Conservation (phyloP, 2,888 invertebrate genomes). For the Sphecodes monilicornis region DNA sequence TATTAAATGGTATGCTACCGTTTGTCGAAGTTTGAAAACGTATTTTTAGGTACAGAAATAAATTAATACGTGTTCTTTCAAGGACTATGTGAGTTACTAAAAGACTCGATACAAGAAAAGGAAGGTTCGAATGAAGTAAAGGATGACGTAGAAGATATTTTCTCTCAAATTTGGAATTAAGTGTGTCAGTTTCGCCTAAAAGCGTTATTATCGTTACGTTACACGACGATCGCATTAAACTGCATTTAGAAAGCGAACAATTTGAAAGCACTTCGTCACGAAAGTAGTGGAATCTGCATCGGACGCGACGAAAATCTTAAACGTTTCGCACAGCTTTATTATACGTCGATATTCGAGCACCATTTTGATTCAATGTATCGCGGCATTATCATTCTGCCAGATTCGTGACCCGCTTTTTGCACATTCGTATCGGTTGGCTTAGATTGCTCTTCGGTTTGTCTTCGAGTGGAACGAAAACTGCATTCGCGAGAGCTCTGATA, state of each 20-base stretch:
- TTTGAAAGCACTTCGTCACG: conserved; percentile 19
- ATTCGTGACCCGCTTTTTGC: conserved; percentile 61
- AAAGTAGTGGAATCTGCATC: conserved; percentile 35
- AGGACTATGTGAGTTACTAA: not conserved
- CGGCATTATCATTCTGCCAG: conserved; percentile 50
- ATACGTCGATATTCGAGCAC: conserved; percentile 51
- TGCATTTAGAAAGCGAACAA: conserved; percentile 4
- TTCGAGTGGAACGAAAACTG: conserved; percentile 61
- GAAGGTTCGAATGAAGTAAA: not conserved
- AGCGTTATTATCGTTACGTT: conserved; percentile 22
- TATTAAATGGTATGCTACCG: not conserved
- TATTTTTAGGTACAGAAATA: not conserved
- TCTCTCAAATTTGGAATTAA: not conserved
- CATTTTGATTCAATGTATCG: conserved; percentile 52
- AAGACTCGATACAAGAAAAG: not conserved
- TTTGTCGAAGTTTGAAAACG: not conserved
- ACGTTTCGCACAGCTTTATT: conserved; percentile 47
- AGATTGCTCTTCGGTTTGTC: conserved; percentile 48
- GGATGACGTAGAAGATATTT: too few species aligned
- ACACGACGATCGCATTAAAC: conserved; percentile 23
- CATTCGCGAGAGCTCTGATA: conserved; percentile 19
- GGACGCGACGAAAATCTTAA: conserved; percentile 48
- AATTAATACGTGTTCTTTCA: not conserved
- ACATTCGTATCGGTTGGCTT: conserved; percentile 33
- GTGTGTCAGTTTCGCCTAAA: not conserved